Evolutionary conservation across 2,888 invertebrate species (phyloP).

Genomic region (Tetragonula carbonaria): DNA sequence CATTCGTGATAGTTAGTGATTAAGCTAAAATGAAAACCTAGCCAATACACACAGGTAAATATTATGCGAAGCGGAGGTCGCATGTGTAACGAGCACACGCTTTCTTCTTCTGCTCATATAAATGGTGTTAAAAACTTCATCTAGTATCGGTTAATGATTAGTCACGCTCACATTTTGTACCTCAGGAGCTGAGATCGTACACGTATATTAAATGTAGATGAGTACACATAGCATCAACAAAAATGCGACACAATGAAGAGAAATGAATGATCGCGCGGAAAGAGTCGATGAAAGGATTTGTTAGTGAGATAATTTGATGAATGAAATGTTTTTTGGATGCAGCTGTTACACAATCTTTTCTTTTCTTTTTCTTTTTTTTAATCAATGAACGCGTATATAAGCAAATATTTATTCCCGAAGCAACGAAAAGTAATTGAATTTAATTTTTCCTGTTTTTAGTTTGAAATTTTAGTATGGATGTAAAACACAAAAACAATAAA

Average conservation of each 20-base stretch:
- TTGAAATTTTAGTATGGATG: neutral
- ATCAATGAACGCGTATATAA: neutral
- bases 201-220: slow-evolving; percentile 53
- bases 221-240: slow-evolving; percentile 66
- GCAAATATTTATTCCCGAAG: slow-evolving; percentile 25
- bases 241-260: slow-evolving; percentile 46
- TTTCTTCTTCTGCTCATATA: slow-evolving; percentile 23
- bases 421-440: slow-evolving; percentile 26
- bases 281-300: slow-evolving; percentile 26
- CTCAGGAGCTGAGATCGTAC: slow-evolving; percentile 84
- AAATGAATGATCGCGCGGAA: slow-evolving; percentile 23
- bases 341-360: neutral
- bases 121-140: slow-evolving; percentile 59
- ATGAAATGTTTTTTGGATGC: slow-evolving; percentile 3
- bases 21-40: slow-evolving; percentile 41
- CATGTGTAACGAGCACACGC: slow-evolving; percentile 45
- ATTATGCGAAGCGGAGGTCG: slow-evolving; percentile 72
- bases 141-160: slow-evolving; percentile 69
- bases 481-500: neutral
- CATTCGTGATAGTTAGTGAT: slow-evolving; percentile 29
- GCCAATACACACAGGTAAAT: slow-evolving; percentile 52
- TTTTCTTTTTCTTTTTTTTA: neutral
- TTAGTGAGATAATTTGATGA: slow-evolving; percentile 32
- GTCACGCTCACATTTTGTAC: slow-evolving; percentile 79
- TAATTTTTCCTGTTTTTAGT: neutral